A percentile compares a stretch with the other conserved stretches of the same genome.
Evolutionary conservation across 2,888 invertebrate genomes (phyloP).

Genomic region (Salticus scenicus): DNA sequence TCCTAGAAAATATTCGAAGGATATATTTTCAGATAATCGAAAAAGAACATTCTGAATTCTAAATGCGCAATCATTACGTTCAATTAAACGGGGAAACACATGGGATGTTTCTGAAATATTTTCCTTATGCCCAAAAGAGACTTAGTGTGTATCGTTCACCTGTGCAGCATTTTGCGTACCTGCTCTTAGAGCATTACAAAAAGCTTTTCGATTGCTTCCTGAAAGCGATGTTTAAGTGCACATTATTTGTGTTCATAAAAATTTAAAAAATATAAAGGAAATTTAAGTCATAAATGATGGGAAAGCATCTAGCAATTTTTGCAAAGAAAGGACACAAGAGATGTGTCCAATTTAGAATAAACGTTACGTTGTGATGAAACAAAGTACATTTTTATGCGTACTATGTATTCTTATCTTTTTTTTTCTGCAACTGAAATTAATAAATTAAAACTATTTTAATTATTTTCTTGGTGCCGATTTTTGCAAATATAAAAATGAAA

Average conservation of each 20-base stretch:
- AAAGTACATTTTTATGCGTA: too few species aligned
- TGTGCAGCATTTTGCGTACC: neutral
- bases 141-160: too few species aligned
- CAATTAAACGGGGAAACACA: conserved; percentile 33
- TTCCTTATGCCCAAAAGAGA: neutral
- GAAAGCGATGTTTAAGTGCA: neutral
- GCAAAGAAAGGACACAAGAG: too few species aligned
- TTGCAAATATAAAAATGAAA: too few species aligned
- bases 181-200: neutral
- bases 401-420: too few species aligned
- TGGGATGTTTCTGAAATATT: neutral
- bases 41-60: conserved; percentile 10
- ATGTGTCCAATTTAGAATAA: too few species aligned
- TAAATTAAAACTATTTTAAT: too few species aligned
- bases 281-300: neutral
- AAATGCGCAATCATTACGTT: conserved; percentile 36
- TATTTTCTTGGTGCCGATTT: too few species aligned
- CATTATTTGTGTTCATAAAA: neutral
- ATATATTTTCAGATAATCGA: neutral
- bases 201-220: neutral
- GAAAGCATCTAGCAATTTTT: neutral
- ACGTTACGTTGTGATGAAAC: too few species aligned
- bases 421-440: too few species aligned
- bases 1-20: neutral
- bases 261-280: neutral